phyloP scores from a whole-genome alignment of 2,113 vertebrate species.

The Calonectris borealis region DNA sequence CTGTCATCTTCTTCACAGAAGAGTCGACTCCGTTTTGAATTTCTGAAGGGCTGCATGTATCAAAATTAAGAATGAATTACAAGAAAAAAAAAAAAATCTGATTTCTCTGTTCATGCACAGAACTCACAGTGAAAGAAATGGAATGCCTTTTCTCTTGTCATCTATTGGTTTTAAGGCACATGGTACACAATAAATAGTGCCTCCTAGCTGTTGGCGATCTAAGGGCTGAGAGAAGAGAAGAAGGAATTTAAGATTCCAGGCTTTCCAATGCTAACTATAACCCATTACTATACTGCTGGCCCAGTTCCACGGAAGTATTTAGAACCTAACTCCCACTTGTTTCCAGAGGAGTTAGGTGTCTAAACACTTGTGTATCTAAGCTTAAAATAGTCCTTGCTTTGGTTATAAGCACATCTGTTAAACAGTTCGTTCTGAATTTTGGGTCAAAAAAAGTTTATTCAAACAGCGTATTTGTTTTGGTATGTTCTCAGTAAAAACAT shows the following conservation, averaged over 20 bases:
- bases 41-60: conserved; percentile 86
- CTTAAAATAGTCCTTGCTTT: conserved; percentile 1
- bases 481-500: not conserved
- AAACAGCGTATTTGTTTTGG: not conserved
- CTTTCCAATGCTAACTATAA: conserved; percentile 44
- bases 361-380: conserved; percentile 33
- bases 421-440: not conserved
- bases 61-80: conserved; percentile 54
- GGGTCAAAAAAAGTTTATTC: not conserved
- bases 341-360: conserved; percentile 43
- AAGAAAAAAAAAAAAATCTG: not conserved
- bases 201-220: not conserved
- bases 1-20: conserved; percentile 92
- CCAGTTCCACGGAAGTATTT: conserved; percentile 22
- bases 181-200: not conserved
- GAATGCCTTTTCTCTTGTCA: not conserved
- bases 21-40: conserved; percentile 92
- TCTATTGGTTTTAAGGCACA: not conserved
- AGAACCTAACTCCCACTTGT: conserved; percentile 24
- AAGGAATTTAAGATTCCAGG: not conserved
- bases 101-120: conserved; percentile 5
- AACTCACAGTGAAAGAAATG: not conserved
- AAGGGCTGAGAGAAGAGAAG: not conserved
- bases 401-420: not conserved
- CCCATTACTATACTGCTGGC: conserved; percentile 21